Evolutionary conservation across 2,888 invertebrate species (phyloP).

Genomic region (Dyspetes luteomarginatus): DNA sequence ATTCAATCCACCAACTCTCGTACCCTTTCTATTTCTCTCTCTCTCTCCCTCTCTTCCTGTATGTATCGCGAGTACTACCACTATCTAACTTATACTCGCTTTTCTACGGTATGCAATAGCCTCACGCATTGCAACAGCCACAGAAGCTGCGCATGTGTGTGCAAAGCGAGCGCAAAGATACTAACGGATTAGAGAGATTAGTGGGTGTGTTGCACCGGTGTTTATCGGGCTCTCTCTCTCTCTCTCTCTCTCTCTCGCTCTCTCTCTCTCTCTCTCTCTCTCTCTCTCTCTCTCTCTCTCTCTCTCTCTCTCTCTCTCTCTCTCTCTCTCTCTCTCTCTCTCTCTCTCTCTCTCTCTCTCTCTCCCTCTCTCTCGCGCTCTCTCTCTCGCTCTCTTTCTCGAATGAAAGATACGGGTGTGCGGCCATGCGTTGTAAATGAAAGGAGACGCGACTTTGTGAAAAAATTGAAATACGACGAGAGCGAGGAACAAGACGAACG

Average conservation of each 20-base stretch:
- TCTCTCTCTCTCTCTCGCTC: background rate
- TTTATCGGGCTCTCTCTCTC: background rate
- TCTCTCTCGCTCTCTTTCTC: background rate
- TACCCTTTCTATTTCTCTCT: conserved; percentile 41
- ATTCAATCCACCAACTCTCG: conserved; percentile 32
- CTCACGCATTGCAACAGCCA: conserved; percentile 7
- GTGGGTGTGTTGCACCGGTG: conserved; percentile 77
- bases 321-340: background rate
- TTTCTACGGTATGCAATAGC: too few species aligned
- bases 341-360: background rate
- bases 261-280: background rate
- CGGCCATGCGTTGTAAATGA: conserved; percentile 82
- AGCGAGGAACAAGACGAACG: conserved; percentile 72
- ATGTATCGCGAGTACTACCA: conserved; percentile 12
- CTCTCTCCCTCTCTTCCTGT: conserved; percentile 17
- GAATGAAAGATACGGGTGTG: conserved; percentile 74
- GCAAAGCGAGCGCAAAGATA: conserved; percentile 60
- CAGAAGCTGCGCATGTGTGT: conserved; percentile 28
- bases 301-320: background rate
- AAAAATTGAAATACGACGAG: conserved; percentile 66
- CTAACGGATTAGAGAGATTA: conserved; percentile 78
- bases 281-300: too few species aligned
- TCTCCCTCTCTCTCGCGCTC: background rate
- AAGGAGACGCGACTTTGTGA: conserved; percentile 79
- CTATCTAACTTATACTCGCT: too few species aligned